phyloP scores from a whole-genome alignment of 2,888 invertebrate species.

The Laothoe populi region DNA sequence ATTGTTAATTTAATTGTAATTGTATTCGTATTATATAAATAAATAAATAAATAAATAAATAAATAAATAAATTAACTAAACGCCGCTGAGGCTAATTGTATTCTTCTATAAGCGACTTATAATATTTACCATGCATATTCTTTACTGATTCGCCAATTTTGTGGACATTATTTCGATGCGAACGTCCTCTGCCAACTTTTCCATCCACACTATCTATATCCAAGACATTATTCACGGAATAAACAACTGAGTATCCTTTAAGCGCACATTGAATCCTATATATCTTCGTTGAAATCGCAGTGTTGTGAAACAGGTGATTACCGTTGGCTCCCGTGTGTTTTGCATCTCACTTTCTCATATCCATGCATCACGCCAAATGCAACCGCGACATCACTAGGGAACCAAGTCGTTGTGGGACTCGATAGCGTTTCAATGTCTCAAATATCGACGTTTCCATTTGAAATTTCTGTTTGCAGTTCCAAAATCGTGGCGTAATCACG shows the following conservation, averaged over 20 bases:
- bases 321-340: slow-evolving; percentile 57
- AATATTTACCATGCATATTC: no score
- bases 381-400: slow-evolving; percentile 59
- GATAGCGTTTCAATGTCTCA: slow-evolving; percentile 46
- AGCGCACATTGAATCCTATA: slow-evolving; percentile 6
- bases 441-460: slow-evolving; percentile 45
- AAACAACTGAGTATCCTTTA: neutral
- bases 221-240: neutral
- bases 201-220: no score
- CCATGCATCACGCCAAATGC: slow-evolving; percentile 72
- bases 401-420: slow-evolving; percentile 40
- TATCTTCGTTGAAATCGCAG: slow-evolving; percentile 11
- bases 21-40: no score
- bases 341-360: slow-evolving; percentile 65
- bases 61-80: no score
- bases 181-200: no score
- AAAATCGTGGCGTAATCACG: slow-evolving; percentile 42
- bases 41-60: no score
- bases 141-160: no score
- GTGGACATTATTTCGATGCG: no score
- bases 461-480: slow-evolving; percentile 36
- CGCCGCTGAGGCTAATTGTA: no score
- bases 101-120: no score
- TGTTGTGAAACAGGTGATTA: slow-evolving; percentile 62
- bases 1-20: no score